Evolutionary conservation across 2,888 invertebrate species (phyloP).

Genomic region (Euzophera pinguis): DNA sequence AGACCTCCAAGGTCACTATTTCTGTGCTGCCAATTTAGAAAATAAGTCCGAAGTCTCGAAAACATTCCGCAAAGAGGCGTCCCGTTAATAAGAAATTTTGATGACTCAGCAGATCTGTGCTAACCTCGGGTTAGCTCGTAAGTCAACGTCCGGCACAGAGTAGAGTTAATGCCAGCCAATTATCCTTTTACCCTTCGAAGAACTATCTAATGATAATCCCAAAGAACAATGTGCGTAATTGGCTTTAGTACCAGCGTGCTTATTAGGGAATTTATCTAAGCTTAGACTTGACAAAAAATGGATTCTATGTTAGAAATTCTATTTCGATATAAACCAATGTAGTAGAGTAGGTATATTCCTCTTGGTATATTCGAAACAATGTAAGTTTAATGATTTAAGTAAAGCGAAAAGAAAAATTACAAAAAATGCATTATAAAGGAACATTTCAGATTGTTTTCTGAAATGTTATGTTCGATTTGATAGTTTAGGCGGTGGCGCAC

Average conservation of each 20-base stretch:
- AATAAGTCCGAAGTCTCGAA: background rate
- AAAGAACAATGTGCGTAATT: conserved; percentile 10
- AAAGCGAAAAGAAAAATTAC: no score
- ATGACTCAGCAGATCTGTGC: conserved; percentile 22
- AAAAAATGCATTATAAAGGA: no score
- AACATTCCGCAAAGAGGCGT: conserved; percentile 24
- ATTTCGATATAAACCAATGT: no score
- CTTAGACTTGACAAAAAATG: background rate
- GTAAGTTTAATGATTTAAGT: no score
- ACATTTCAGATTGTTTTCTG: no score
- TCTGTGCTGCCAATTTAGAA: background rate
- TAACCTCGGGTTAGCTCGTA: conserved; percentile 29
- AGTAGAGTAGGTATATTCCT: no score
- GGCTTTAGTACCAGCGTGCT: background rate
- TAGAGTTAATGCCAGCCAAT: conserved; percentile 34
- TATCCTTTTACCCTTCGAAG: conserved; percentile 23
- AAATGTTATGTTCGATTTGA: no score
- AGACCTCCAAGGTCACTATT: no score
- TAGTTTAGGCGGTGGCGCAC: no score
- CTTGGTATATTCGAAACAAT: no score
- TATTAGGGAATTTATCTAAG: background rate
- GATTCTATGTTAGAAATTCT: no score
- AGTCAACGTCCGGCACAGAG: conserved; percentile 35
- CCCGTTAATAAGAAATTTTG: conserved; percentile 13
- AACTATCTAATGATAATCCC: conserved; percentile 11